Evolutionary conservation across 2,113 vertebrate genomes (phyloP).

Genomic region (Protobothrops flavoviridis): DNA sequence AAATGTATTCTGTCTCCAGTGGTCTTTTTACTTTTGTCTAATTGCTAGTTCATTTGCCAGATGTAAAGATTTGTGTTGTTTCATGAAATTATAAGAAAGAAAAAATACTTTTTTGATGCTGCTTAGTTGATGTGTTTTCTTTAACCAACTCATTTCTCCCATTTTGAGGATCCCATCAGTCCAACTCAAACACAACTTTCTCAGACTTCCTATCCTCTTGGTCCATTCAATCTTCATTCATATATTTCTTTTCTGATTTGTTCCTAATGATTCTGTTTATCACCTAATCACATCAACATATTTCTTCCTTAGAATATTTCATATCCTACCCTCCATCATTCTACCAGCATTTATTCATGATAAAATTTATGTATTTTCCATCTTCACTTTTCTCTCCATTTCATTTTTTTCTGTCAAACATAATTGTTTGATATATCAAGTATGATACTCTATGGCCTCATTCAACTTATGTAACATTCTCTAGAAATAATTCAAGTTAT

Average conservation of each 20-base stretch:
- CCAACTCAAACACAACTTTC: not conserved
- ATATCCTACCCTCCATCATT: not conserved
- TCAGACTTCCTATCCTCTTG: not conserved
- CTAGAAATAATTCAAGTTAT: not conserved
- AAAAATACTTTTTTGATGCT: not conserved
- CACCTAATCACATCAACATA: not conserved
- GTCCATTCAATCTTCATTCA: not conserved
- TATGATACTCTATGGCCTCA: not conserved
- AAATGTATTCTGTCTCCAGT: not conserved
- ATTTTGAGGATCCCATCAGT: not conserved
- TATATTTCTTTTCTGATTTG: not conserved
- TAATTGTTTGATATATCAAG: not conserved
- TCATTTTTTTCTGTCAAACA: not conserved
- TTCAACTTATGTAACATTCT: not conserved
- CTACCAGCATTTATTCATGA: not conserved
- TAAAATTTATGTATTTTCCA: not conserved
- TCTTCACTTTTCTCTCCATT: not conserved
- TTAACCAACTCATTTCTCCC: not conserved
- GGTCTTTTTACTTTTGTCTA: not conserved
- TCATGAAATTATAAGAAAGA: not conserved
- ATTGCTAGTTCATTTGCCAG: not conserved
- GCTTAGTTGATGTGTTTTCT: not conserved
- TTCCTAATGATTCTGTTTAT: not conserved
- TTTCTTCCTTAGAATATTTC: not conserved
- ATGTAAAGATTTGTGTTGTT: not conserved